These are phyloP conservation scores for Scolanthus callimorphus DNA, from an alignment of 92 coral and sea anemone species.

Conservation along the genomic window DNA sequence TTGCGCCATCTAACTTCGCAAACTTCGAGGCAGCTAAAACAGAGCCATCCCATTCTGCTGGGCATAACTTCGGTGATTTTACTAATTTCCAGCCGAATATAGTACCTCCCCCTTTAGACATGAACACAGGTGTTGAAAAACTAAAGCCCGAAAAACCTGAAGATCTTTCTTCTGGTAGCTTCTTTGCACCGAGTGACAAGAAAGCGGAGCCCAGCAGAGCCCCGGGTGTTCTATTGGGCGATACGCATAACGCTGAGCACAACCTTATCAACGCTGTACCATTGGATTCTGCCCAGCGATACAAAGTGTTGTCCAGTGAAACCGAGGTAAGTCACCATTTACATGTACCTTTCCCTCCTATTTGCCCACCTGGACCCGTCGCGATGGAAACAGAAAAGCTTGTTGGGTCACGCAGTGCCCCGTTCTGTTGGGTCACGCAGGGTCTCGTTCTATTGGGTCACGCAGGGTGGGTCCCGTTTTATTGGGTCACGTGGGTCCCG, in stretches of 20 bases:
- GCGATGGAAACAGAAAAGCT: too few relatives aligned
- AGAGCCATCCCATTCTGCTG: neutral
- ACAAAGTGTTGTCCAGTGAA: constrained; percentile 72
- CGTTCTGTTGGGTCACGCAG: too few relatives aligned
- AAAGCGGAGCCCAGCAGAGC: neutral
- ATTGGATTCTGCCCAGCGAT: constrained; percentile 85
- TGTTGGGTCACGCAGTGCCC: too few relatives aligned
- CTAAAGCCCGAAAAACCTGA: neutral
- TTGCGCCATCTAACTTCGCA: neutral
- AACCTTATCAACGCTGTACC: constrained; percentile 72
- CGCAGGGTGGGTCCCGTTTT: too few relatives aligned
- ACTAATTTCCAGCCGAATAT: constrained; percentile 19
- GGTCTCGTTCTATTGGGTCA: too few relatives aligned
- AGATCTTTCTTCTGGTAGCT: neutral
- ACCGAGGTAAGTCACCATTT: constrained; percentile 89
- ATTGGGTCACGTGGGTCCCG: too few relatives aligned
- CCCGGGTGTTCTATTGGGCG: neutral
- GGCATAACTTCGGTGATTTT: constrained; percentile 48
- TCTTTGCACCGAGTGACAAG: neutral
- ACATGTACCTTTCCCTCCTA: too few relatives aligned
- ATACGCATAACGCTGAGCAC: constrained; percentile 11
- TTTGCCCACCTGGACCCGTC: too few relatives aligned
- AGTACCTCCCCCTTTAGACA: neutral
- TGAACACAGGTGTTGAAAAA: neutral
- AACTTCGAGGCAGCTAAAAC: neutral